phyloP scores from a whole-genome alignment of 2,113 vertebrate species.

The Puffinus mauretanicus region DNA sequence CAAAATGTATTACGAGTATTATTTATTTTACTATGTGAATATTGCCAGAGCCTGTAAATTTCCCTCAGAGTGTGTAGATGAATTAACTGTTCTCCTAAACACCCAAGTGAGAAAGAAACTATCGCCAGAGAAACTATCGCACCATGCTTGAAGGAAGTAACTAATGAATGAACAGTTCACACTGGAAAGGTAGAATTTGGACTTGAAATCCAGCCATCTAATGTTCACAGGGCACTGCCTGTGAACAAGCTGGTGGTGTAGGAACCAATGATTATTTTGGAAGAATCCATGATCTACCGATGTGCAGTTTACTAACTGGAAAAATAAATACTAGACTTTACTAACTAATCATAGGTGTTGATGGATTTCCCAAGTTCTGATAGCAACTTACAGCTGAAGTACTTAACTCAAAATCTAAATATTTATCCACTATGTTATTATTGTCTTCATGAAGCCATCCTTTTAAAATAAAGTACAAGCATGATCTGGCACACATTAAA shows the following conservation, averaged over 20 bases:
- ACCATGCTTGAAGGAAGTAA: neutral
- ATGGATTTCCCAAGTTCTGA: neutral
- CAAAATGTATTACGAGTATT: neutral
- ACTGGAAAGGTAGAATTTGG: neutral
- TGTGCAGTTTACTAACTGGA: neutral
- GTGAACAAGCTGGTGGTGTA: neutral
- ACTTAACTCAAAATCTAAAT: neutral
- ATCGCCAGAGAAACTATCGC: neutral
- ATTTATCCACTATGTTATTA: neutral
- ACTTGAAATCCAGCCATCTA: neutral
- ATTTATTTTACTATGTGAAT: constrained; percentile 22
- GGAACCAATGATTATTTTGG: neutral
- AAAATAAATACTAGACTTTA: neutral
- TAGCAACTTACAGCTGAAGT: neutral
- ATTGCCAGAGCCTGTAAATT: constrained; percentile 12
- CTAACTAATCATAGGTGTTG: neutral
- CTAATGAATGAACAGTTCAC: neutral
- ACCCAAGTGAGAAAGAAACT: neutral
- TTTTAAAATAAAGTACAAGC: neutral
- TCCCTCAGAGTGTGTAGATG: neutral
- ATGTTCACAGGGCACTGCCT: neutral
- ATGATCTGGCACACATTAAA: neutral
- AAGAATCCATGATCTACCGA: neutral
- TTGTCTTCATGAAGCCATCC: neutral
- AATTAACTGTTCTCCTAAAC: constrained; percentile 20